Base-by-base conservation (phyloP, 2,113 vertebrate genomes). In the Vireo altiloquus region DNA sequence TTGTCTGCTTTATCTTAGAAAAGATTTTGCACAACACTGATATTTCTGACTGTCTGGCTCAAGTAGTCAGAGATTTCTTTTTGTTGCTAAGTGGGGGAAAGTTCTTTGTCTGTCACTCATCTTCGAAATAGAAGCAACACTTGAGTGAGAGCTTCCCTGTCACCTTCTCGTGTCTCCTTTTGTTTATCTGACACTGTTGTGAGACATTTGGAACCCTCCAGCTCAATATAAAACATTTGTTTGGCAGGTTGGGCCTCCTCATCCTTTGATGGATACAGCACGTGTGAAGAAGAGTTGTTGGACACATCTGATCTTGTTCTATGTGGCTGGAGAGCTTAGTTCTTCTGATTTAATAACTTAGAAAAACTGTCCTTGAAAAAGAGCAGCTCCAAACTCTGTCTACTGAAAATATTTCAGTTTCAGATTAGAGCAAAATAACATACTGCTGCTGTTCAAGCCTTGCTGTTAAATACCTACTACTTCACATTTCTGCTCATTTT, bases 151-250 rank as follows among this genome's bases (percentile, higher is more conserved):
- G 86, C 88, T 85, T 91, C 91, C 68, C 91, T 83, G 94, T 96
- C 88, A 96, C 85, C 90, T 96, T 95, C 70, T 70, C 1, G 17
- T 71, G 79, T 94, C 95, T 97, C 94, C 96, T 93, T 96, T 98
- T 97, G 96, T 96, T 97, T 96, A 95, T 93, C 91, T 97, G 96
- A 98, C 91, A 97, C 96, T 8, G 68, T 94, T 92, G 92, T 92
- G 94, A 96, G 92, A 96, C 95, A 93, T 96, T 97, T 95, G 91
- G 96, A 96, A 86, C 93, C 81, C 90, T 87, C 75, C 78, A 79
- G 90, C 91, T 93, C 96, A 91, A 93, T 94, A 97, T 88, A 97
- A 97, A 97, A 97, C 96, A 97, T 98, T 98, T 98, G 97, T 90
- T 96, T 96, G 95, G 95, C 82, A 94, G 93, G 74, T 69, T 61